Percentiles rank a stretch among this genome's conserved stretches.
phyloP scores from a whole-genome alignment of 2,888 invertebrate species.

The Drosophila paracracens region DNA sequence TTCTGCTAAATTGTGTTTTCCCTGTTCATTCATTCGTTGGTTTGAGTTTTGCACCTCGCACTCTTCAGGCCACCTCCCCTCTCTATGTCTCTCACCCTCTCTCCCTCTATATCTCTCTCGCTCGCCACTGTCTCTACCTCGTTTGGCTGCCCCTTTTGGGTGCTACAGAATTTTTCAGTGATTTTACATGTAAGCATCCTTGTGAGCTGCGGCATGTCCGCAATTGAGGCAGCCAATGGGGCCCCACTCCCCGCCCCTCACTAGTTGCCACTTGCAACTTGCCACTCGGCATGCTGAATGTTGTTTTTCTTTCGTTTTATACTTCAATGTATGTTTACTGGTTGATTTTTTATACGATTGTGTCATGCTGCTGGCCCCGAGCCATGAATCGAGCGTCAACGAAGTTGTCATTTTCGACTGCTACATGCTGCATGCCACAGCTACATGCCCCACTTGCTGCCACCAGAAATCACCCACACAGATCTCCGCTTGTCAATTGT shows the following conservation, averaged over 20 bases:
- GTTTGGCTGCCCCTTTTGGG: slow-evolving; percentile 24
- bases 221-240: slow-evolving; percentile 77
- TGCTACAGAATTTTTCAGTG: slow-evolving; percentile 72
- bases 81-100: not conserved
- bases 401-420: slow-evolving; percentile 78
- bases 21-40: slow-evolving; percentile 81
- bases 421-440: slow-evolving; percentile 61
- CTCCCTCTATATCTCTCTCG: not conserved
- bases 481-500: slow-evolving; percentile 72
- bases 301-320: slow-evolving; percentile 38
- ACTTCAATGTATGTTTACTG: slow-evolving; percentile 21
- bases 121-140: not conserved
- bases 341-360: slow-evolving; percentile 21
- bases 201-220: slow-evolving; percentile 82
- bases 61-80: not conserved
- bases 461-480: slow-evolving; percentile 44
- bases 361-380: slow-evolving; percentile 34
- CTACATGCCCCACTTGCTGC: slow-evolving; percentile 20
- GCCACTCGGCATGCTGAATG: slow-evolving; percentile 31
- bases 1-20: slow-evolving; percentile 81
- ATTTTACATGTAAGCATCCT: slow-evolving; percentile 83
- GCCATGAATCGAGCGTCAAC: slow-evolving; percentile 72
- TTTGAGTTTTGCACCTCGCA: slow-evolving; percentile 27
- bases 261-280: slow-evolving; percentile 27
- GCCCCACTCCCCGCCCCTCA: not conserved